These are phyloP conservation scores for Gnatocerus cornutus DNA, from an alignment of 2,888 invertebrate genomes.

Conservation along the genomic window DNA sequence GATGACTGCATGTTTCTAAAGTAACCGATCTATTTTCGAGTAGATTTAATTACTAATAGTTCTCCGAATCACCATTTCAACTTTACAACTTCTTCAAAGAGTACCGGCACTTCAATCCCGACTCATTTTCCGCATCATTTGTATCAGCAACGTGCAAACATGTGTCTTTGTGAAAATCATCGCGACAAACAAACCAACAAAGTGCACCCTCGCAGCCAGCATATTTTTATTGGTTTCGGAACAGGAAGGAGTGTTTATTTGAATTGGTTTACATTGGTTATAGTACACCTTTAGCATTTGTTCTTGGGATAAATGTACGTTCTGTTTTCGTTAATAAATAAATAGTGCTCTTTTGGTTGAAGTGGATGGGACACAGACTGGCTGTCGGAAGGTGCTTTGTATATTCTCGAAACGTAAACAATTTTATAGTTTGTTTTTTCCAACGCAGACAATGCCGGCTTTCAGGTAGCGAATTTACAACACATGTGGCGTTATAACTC, in stretches of 20 bases:
- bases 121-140: conserved; percentile 38
- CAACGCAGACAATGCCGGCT: conserved; percentile 20
- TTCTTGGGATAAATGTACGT: conserved; percentile 57
- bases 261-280: conserved; percentile 47
- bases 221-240: conserved; percentile 43
- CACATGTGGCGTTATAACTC: conserved; percentile 17
- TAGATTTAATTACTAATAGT: conserved; percentile 53
- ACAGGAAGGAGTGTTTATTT: conserved; percentile 52
- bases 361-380: conserved; percentile 58
- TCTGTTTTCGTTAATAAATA: conserved; percentile 65
- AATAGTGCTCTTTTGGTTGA: conserved; percentile 59
- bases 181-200: conserved; percentile 22
- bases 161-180: conserved; percentile 36
- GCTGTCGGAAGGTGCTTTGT: conserved; percentile 52
- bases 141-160: conserved; percentile 43
- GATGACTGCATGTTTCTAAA: conserved; percentile 47
- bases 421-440: conserved; percentile 29
- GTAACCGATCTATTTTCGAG: conserved; percentile 58
- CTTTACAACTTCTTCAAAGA: conserved; percentile 53
- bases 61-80: conserved; percentile 51
- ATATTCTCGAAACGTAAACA: conserved; percentile 31
- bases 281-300: conserved; percentile 52
- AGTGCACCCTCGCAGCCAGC: conserved; percentile 26
- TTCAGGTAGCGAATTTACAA: conserved; percentile 6
- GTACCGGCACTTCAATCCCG: conserved; percentile 34